Evolutionary conservation across 2,888 invertebrate genomes (phyloP).

Genomic region (Diploptera punctata): DNA sequence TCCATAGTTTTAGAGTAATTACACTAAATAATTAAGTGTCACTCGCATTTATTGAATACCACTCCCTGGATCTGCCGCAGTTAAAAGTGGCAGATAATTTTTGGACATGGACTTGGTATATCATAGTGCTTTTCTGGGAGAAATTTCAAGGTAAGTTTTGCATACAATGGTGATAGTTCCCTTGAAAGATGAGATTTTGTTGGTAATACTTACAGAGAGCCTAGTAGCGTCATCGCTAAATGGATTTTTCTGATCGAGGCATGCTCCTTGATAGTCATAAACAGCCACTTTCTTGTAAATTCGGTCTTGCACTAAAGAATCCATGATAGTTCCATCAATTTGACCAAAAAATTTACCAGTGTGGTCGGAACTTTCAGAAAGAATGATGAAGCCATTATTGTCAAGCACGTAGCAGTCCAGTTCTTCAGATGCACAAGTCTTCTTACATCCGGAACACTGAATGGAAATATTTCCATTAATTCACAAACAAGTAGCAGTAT

Average conservation of each 20-base stretch:
- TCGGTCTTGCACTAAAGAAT: slow-evolving; percentile 87
- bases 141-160: too few relatives aligned
- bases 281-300: slow-evolving; percentile 89
- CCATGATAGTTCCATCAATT: slow-evolving; percentile 94
- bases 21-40: too few relatives aligned
- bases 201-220: slow-evolving; percentile 53
- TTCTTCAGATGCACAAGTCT: slow-evolving; percentile 86
- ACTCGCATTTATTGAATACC: too few relatives aligned
- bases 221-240: slow-evolving; percentile 64
- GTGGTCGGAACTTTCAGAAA: slow-evolving; percentile 85
- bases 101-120: too few relatives aligned
- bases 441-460: slow-evolving; percentile 67
- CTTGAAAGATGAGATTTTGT: not conserved
- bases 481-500: too few relatives aligned
- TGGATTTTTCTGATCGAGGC: slow-evolving; percentile 59
- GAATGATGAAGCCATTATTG: slow-evolving; percentile 92
- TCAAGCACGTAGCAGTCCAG: slow-evolving; percentile 93
- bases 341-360: slow-evolving; percentile 94
- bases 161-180: too few relatives aligned
- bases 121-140: too few relatives aligned
- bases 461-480: too few relatives aligned
- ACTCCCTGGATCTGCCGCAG: too few relatives aligned
- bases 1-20: too few relatives aligned
- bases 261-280: slow-evolving; percentile 89
- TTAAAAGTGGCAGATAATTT: too few relatives aligned